These are phyloP conservation scores for Micromys minutus DNA, from an alignment of 2,113 vertebrate species.

Conservation along the genomic window DNA sequence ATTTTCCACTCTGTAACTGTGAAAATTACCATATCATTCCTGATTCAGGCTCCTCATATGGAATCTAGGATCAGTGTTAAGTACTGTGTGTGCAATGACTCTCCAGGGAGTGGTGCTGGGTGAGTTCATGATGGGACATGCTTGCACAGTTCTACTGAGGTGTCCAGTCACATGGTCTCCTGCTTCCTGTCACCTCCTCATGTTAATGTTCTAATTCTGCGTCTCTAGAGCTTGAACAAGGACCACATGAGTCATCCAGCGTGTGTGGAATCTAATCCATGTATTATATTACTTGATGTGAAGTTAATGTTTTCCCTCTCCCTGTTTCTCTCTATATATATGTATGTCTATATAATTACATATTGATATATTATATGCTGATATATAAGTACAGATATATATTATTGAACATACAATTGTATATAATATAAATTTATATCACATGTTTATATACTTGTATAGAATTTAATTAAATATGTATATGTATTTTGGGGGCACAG, in stretches of 20 bases:
- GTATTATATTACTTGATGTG: background rate
- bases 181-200: conserved; percentile 40
- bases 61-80: conserved; percentile 78
- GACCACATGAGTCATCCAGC: background rate
- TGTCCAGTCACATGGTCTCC: background rate
- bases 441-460: background rate
- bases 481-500: background rate
- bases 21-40: conserved; percentile 84
- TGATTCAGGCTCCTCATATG: conserved; percentile 78
- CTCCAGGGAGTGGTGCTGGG: conserved; percentile 47
- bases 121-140: conserved; percentile 41
- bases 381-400: background rate
- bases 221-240: background rate
- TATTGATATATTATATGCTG: too few species aligned
- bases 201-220: background rate
- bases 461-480: background rate
- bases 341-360: background rate
- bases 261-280: background rate
- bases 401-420: background rate
- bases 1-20: conserved; percentile 83
- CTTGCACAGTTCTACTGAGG: conserved; percentile 38
- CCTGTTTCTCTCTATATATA: background rate
- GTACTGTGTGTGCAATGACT: conserved; percentile 61
- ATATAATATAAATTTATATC: background rate
- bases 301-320: background rate